Conservation (phyloP, 2,797 vertebrate genomes). For the Sphenopsis melanotis region DNA sequence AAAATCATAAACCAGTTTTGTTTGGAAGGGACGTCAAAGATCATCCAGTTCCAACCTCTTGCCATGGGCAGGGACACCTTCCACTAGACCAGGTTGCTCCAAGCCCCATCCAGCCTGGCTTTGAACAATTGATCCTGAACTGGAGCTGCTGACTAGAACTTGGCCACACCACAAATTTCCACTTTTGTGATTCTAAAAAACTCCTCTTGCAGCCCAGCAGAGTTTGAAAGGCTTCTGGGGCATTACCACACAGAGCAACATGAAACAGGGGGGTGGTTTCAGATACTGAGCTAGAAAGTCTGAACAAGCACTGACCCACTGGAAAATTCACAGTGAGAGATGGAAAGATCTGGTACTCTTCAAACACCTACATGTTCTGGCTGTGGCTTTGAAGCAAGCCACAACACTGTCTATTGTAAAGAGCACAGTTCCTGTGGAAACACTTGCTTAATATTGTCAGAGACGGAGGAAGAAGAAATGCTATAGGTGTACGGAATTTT, state of each 20-base stretch:
- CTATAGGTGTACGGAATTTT: not conserved
- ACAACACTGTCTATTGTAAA: conserved; percentile 60
- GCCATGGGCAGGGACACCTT: not conserved
- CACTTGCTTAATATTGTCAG: conserved; percentile 31
- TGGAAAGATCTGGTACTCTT: conserved; percentile 65
- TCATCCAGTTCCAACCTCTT: not conserved
- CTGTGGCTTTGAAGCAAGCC: conserved; percentile 47
- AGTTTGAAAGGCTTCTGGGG: not conserved
- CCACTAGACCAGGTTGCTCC: not conserved
- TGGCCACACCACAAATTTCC: fast-evolving
- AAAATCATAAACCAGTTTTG: not conserved
- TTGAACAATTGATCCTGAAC: not conserved
- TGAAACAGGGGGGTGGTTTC: not conserved
- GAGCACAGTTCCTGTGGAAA: conserved; percentile 74
- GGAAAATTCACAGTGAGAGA: conserved; percentile 58
- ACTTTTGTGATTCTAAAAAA: not conserved
- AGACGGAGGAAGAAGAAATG: not conserved
- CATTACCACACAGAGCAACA: not conserved
- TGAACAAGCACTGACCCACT: conserved; percentile 40
- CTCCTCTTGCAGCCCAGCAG: not conserved
- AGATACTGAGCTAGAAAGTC: not conserved
- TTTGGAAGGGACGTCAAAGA: not conserved
- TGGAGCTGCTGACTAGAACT: not conserved
- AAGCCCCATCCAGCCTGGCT: not conserved
- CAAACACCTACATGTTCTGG: conserved; percentile 53